Evolutionary conservation across 2,797 vertebrate genomes (phyloP).

Genomic region (Adelosebastes latens): DNA sequence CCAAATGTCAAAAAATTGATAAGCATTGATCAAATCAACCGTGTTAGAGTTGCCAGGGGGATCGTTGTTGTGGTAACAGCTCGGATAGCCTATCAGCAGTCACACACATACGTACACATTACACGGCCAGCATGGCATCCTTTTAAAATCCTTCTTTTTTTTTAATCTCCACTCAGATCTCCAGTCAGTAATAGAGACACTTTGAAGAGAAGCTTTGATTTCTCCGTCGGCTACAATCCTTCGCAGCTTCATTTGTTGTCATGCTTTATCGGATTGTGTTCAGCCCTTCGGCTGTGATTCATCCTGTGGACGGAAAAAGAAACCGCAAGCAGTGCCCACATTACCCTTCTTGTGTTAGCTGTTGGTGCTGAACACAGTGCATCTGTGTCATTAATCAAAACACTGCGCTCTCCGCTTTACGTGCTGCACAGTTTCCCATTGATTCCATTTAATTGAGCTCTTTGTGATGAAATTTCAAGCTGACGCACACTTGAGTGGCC

Average conservation of each 20-base stretch:
- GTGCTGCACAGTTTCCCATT: slow-evolving; percentile 17
- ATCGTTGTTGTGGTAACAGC: slow-evolving; percentile 68
- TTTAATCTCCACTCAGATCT: slow-evolving; percentile 12
- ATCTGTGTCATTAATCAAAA: slow-evolving; percentile 40
- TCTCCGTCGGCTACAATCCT: slow-evolving; percentile 36
- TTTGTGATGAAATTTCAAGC: slow-evolving; percentile 30
- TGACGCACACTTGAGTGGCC: background rate
- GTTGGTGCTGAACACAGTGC: slow-evolving; percentile 2
- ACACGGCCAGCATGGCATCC: background rate
- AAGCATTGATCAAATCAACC: slow-evolving; percentile 51
- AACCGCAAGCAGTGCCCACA: slow-evolving; percentile 5
- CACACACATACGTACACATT: background rate
- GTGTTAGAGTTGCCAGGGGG: slow-evolving; percentile 52
- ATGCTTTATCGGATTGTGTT: slow-evolving; percentile 25
- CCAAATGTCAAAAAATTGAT: slow-evolving; percentile 56
- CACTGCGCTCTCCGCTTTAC: background rate
- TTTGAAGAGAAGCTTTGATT: slow-evolving; percentile 14
- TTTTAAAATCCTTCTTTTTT: background rate
- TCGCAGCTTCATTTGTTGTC: slow-evolving; percentile 29
- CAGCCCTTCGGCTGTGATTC: slow-evolving; percentile 28
- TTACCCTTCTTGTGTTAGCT: background rate
- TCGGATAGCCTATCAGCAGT: slow-evolving; percentile 47
- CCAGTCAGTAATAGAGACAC: slow-evolving; percentile 2
- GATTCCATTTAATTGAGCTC: slow-evolving; percentile 32
- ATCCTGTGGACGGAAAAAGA: slow-evolving; percentile 23